Base-by-base conservation (phyloP, 2,888 invertebrate genomes). In the Lithophane semibrunnea region DNA sequence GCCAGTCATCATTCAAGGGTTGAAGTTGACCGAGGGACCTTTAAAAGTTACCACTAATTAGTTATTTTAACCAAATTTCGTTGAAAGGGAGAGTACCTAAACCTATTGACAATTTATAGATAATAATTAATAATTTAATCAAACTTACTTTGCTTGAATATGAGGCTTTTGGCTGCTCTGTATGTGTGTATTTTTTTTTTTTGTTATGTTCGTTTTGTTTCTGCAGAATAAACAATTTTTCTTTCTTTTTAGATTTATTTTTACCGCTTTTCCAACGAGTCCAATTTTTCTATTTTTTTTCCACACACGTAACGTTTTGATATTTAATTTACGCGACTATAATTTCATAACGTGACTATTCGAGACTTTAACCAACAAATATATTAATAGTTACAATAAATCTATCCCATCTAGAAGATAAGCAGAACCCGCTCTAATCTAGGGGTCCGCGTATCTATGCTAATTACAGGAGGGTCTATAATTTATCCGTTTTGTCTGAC, bases 1-100 rank as follows among this genome's bases (percentile, higher is more conserved):
- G 89, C 92, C 82, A 90, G 92, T 92, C 92, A 92, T 92, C 90
- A 82, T 84, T 88, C 83, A 88, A 84, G 87, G 91, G 91, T 87
- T 80, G 66, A 84, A 83, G 68, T 83, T 87, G 88, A 86, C 86
- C 88, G 69, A 75, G 84, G 77, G 75, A 75, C 73, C 77, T 84
- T 64, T 79, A 77, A 81, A 89, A 84, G 84, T 88, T 81, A n/a
- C 49, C 56, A 77, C 80, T 81, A 89, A 88, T 86, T 89, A 85
- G 75, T 75, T 71, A 77, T 77, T 80, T 80, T 70, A 77, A 71
- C 56, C 52, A 42, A 73, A 0, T 84, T 74, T 67, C 12, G 18
- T 18, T 16, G 10, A 12, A 63, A 69, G 29, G n/a, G 13, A 16
- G 29, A 7, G 10, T 52, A 44, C 37, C 37, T 37, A 37, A 76